Base-by-base conservation (phyloP, 1,140 invertebrate genomes). In the Ceratosolen solmsi region DNA sequence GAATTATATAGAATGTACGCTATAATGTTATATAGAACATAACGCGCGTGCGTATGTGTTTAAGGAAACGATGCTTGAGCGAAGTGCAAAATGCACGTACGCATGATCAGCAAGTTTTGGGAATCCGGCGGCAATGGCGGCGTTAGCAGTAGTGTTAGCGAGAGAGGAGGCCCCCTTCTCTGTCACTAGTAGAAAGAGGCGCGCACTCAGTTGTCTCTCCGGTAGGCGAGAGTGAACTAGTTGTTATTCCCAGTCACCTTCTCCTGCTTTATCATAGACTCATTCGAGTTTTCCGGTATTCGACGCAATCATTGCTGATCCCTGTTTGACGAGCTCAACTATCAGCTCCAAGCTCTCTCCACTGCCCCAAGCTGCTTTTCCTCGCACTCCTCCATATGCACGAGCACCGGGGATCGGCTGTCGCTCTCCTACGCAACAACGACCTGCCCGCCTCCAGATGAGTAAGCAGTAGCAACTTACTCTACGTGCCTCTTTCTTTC, bases 371-470 rank as follows among this genome's bases (percentile, higher is more conserved):
- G 54, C 80, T 82, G 80, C 70, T 77, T 68, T 77, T 71, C 63
- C 74, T 82, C 38, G 58, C 73, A 75, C 65, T 82, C 20, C 71
- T 77, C 51, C 58, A 82, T 25, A 82, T 82, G 80, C 80, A 75
- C 51, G 80, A 82, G 51, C 76, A 68, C 65, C 58, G 63, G 30
- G 68, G 80, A 36, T 70, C 73, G 33, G 33, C 73, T 22, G 25
- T 30, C 46, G 5, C 27, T 46, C 36, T 65, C 0, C 65, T 25
- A 36, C 15, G n/a, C 36, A 36, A 77, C 36, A 36, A 77, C 58
- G 30, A 49, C 25, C 75, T 70, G 22, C 30, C 41, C 25, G 9
- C 33, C 17, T 25, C n/a, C 74, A 82, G 80, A 82, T 82, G 80
- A 82, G 80, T 82, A 77, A 77, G 80, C 27, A 60, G 25, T n/a